Percentiles rank a stretch among this genome's conserved stretches.
phyloP scores from a whole-genome alignment of 2,888 invertebrate species.

The Troides aeacus region DNA sequence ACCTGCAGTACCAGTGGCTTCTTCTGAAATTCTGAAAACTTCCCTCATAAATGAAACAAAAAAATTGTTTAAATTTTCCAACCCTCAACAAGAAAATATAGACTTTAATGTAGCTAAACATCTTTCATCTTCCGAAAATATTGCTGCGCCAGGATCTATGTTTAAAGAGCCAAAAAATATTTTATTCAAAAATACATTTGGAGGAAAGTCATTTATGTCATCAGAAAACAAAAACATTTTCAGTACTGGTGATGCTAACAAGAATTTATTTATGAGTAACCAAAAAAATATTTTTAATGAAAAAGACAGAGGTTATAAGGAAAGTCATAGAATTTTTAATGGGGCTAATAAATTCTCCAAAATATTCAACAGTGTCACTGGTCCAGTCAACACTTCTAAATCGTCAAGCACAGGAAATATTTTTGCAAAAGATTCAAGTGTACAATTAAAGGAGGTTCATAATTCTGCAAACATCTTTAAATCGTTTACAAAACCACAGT shows the following conservation, averaged over 20 bases:
- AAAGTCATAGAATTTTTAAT: slow-evolving; percentile 16
- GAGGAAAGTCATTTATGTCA: slow-evolving; percentile 40
- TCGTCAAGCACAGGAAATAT: slow-evolving; percentile 6
- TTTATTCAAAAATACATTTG: slow-evolving; percentile 34
- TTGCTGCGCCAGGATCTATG: slow-evolving; percentile 24
- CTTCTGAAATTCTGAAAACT: slow-evolving; percentile 52
- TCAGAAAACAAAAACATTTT: slow-evolving; percentile 26
- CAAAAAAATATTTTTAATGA: slow-evolving; percentile 35
- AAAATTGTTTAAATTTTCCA: slow-evolving; percentile 65
- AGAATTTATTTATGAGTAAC: slow-evolving; percentile 40
- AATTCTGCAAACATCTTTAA: slow-evolving; percentile 54
- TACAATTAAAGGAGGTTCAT: slow-evolving; percentile 24
- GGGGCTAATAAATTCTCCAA: slow-evolving; percentile 9
- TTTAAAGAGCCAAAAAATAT: slow-evolving; percentile 41
- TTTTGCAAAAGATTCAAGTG: slow-evolving; percentile 7
- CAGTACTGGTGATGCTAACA: slow-evolving; percentile 25
- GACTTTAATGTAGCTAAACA: slow-evolving; percentile 25
- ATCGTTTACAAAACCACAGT: slow-evolving; percentile 42
- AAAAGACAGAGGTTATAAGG: slow-evolving; percentile 17
- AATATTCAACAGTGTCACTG: slow-evolving; percentile 1
- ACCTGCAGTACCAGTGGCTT: slow-evolving; percentile 63
- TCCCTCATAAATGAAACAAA: slow-evolving; percentile 58
- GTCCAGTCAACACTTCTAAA: not conserved
- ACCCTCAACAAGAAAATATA: slow-evolving; percentile 53
- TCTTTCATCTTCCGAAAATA: slow-evolving; percentile 6